phyloP scores from a whole-genome alignment of 2,797 vertebrate genomes.

The Galago senegalensis region DNA sequence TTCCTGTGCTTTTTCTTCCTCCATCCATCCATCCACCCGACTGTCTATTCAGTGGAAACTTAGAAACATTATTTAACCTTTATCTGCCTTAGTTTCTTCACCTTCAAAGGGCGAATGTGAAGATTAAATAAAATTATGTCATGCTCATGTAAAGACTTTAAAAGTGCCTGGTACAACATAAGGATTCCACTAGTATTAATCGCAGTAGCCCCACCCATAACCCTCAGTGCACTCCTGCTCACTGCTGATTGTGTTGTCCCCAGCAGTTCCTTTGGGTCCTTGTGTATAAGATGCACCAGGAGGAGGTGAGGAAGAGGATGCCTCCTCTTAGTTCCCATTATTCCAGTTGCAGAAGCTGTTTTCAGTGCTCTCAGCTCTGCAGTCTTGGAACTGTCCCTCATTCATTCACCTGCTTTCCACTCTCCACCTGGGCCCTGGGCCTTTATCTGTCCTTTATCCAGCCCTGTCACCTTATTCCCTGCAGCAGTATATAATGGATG shows the following conservation, averaged over 20 bases:
- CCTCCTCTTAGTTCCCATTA: too few relatives aligned
- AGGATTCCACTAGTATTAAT: neutral
- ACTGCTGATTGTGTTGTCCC: neutral
- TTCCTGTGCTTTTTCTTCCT: neutral
- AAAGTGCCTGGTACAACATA: neutral
- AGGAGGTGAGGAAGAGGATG: neutral
- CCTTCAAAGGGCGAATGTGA: neutral
- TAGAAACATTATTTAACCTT: neutral
- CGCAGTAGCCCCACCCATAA: too few relatives aligned
- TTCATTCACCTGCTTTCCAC: accelerated
- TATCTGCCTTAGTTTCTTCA: conserved; percentile 6
- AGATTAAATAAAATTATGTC: neutral
- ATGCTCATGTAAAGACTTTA: neutral
- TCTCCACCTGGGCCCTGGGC: neutral
- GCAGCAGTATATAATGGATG: neutral
- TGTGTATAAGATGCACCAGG: accelerated
- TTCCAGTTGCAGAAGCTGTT: neutral
- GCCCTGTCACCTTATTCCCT: neutral
- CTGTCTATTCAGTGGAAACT: neutral
- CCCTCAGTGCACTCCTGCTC: neutral
- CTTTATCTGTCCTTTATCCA: neutral
- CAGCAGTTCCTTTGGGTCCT: neutral
- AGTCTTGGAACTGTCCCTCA: neutral
- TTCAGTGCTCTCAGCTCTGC: neutral
- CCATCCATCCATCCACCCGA: neutral